Evolutionary conservation across 2,113 vertebrate species (phyloP).

Genomic region (Carollia perspicillata): DNA sequence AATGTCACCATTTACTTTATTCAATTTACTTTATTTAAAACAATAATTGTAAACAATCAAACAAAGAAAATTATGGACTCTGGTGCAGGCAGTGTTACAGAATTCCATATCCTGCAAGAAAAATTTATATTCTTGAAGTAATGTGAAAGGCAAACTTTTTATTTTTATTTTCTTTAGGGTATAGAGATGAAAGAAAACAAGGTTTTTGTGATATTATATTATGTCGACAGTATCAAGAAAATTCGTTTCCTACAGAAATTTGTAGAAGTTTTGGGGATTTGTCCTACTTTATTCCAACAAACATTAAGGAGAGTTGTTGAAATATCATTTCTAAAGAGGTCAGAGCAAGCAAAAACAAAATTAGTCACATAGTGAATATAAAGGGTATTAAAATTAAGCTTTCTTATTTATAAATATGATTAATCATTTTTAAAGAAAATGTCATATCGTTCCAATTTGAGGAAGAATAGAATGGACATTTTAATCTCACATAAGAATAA

Average conservation of each 20-base stretch:
- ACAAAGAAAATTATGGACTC: background rate
- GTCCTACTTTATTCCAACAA: background rate
- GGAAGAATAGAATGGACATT: background rate
- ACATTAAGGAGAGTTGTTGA: background rate
- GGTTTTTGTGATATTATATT: background rate
- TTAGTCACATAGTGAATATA: background rate
- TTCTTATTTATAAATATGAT: slow-evolving; percentile 32
- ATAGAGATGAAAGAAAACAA: background rate
- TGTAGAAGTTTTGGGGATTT: background rate
- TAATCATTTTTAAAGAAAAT: slow-evolving; percentile 18
- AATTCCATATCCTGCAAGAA: background rate
- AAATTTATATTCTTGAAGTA: slow-evolving; percentile 32
- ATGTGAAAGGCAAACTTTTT: background rate
- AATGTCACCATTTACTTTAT: slow-evolving; percentile 13
- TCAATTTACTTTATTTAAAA: slow-evolving; percentile 60
- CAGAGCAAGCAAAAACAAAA: background rate
- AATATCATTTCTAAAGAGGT: background rate
- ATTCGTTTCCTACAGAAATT: slow-evolving; percentile 19
- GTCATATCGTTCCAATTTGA: background rate
- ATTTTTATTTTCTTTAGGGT: background rate
- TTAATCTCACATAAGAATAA: background rate
- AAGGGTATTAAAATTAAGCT: background rate
- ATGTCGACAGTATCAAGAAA: background rate
- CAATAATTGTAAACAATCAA: slow-evolving; percentile 44
- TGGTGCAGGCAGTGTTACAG: slow-evolving; percentile 39